Base-by-base conservation (phyloP, 2,888 invertebrate genomes). In the Lamproptera curius region DNA sequence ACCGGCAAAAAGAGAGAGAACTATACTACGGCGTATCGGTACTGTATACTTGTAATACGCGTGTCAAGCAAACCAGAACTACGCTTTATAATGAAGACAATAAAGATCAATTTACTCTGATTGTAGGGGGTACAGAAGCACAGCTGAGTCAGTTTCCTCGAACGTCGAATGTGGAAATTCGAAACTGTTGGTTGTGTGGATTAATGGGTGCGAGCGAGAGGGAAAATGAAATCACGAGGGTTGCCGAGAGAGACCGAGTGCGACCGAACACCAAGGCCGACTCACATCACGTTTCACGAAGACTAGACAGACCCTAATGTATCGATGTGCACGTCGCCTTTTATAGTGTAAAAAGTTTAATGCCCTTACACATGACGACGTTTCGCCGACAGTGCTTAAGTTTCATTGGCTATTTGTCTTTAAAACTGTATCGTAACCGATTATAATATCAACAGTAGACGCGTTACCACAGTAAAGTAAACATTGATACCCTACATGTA, bases 1-100 rank as follows among this genome's bases (percentile, higher is more conserved):
- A 74, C 73, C 57, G 75, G 65, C 69, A 74, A 78, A 80, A 83
- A 85, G 85, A 85, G 86, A 87, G 77, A 82, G 83, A 86, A 75
- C 73, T 72, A 82, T 72, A 67, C 55, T 60, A 57, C 72, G 67
- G 70, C 73, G 76, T 70, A 68, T 59, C 58, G 57, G 60, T 67
- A 58, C 60, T 54, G 65, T 62, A 69, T 67, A 61, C 58, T 64
- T 66, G 61, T 67, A 74, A 70, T 65, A 48, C 57, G 56, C 55
- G 42, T 42, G 48, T 53, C 52, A 50, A 47, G 42, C 37, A 51
- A 49, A 37, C 49, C 60, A 45, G 58, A 72, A 67, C 59, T 65
- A 58, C 52, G 64, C 72, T 62, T 55, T 75, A 56, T 15, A 3
- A 0, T 23, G 15, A 46, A 54, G 20, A 36, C 11, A 40, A 71